Conservation (phyloP, 2,888 invertebrate genomes). For the Thalpophila matura region DNA sequence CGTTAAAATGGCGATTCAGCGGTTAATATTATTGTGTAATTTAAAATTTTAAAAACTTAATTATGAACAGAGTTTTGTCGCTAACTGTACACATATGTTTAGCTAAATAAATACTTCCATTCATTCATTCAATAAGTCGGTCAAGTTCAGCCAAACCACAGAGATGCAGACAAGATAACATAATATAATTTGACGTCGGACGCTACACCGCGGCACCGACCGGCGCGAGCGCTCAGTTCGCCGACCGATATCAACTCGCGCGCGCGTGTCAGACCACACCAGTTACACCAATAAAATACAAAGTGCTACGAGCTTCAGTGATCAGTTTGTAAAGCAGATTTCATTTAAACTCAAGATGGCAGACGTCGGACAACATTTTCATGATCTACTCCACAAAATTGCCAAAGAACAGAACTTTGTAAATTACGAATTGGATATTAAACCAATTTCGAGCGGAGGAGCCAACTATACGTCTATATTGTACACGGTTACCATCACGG, state of each 20-base stretch:
- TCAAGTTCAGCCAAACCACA: conserved; percentile 43
- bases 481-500: conserved; percentile 56
- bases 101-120: too few relatives aligned
- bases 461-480: conserved; percentile 71
- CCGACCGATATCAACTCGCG: not conserved
- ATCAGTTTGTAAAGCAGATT: not conserved
- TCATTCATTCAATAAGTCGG: conserved; percentile 38
- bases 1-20: too few relatives aligned
- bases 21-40: too few relatives aligned
- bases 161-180: not conserved
- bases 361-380: conserved; percentile 24
- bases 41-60: too few relatives aligned
- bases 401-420: conserved; percentile 56
- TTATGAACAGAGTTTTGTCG: too few relatives aligned
- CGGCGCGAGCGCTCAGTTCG: conserved; percentile 5
- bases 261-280: conserved; percentile 12
- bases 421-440: conserved; percentile 55
- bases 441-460: conserved; percentile 64
- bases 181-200: not conserved
- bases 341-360: conserved; percentile 32
- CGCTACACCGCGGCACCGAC: too few relatives aligned
- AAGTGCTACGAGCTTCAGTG: not conserved
- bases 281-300: not conserved
- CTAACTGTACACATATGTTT: too few relatives aligned
- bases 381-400: conserved; percentile 49